These are phyloP conservation scores for Idaea biselata DNA, from an alignment of 2,888 invertebrate species.

Conservation along the genomic window DNA sequence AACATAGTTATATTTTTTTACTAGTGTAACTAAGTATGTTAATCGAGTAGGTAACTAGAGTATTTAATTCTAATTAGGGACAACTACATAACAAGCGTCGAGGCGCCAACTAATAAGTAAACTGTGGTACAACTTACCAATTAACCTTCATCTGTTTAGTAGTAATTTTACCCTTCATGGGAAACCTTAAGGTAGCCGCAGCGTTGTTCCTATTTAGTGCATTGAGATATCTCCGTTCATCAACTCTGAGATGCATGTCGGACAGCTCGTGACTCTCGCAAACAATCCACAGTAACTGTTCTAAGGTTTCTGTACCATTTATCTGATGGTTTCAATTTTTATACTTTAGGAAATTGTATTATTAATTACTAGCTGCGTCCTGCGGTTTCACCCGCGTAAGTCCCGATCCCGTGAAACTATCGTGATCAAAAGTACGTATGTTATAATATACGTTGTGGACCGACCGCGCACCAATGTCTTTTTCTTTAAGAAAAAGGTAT, in stretches of 20 bases:
- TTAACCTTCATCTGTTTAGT: slow-evolving; percentile 88
- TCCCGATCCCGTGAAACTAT: no score
- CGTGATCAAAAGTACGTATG: no score
- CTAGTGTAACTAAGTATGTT: no score
- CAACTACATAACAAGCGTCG: no score
- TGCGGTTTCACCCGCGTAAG: no score
- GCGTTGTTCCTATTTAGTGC: slow-evolving; percentile 83
- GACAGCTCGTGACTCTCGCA: slow-evolving; percentile 84
- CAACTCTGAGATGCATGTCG: slow-evolving; percentile 84
- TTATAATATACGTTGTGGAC: no score
- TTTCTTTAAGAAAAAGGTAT: no score
- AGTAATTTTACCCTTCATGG: slow-evolving; percentile 85
- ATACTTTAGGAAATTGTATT: neutral
- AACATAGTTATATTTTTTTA: no score
- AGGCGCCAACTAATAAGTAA: neutral
- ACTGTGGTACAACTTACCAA: slow-evolving; percentile 72
- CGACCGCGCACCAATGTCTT: no score
- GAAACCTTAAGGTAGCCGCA: slow-evolving; percentile 82
- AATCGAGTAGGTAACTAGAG: no score
- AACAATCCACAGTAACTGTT: slow-evolving; percentile 76
- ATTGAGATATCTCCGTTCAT: slow-evolving; percentile 86
- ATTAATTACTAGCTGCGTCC: no score
- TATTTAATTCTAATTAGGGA: no score
- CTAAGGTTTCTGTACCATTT: slow-evolving; percentile 79
- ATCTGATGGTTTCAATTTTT: slow-evolving; percentile 56